Evolutionary conservation across 92 coral and sea anemone genomes (phyloP).

Genomic region (Epizoanthus rinbou): DNA sequence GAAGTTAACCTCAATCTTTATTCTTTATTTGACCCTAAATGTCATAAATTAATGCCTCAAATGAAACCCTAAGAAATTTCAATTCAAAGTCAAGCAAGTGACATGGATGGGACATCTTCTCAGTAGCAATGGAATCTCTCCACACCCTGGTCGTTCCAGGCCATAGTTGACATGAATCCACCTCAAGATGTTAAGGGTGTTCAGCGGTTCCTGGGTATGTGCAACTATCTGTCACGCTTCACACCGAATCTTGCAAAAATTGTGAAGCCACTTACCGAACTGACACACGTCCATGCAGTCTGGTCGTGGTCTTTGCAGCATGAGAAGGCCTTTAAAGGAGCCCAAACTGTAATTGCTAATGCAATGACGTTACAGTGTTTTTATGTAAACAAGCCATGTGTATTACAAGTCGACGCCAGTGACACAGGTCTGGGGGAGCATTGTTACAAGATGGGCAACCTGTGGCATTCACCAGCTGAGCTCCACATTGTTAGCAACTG

Average conservation of each 20-base stretch:
- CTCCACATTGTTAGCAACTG: too few species aligned
- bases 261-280: slow-evolving; percentile 49
- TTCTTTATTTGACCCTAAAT: too few species aligned
- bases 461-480: too few species aligned
- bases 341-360: too few species aligned
- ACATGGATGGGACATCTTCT: slow-evolving; percentile 48
- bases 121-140: slow-evolving; percentile 14
- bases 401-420: too few species aligned
- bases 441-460: too few species aligned
- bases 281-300: slow-evolving; percentile 36
- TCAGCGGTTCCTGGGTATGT: slow-evolving; percentile 35
- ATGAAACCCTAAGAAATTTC: slow-evolving; percentile 18
- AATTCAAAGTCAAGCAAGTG: slow-evolving; percentile 4
- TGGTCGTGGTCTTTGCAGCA: too few species aligned
- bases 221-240: slow-evolving; percentile 43
- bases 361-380: too few species aligned
- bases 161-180: slow-evolving; percentile 12
- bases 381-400: too few species aligned
- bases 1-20: slow-evolving; percentile 36
- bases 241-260: slow-evolving; percentile 33
- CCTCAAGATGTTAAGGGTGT: slow-evolving; percentile 17
- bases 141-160: slow-evolving; percentile 4
- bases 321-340: too few species aligned
- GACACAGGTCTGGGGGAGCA: too few species aligned
- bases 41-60: too few species aligned